These are phyloP conservation scores for Odiellus spinosus DNA, from an alignment of 2,888 invertebrate genomes.

Conservation along the genomic window DNA sequence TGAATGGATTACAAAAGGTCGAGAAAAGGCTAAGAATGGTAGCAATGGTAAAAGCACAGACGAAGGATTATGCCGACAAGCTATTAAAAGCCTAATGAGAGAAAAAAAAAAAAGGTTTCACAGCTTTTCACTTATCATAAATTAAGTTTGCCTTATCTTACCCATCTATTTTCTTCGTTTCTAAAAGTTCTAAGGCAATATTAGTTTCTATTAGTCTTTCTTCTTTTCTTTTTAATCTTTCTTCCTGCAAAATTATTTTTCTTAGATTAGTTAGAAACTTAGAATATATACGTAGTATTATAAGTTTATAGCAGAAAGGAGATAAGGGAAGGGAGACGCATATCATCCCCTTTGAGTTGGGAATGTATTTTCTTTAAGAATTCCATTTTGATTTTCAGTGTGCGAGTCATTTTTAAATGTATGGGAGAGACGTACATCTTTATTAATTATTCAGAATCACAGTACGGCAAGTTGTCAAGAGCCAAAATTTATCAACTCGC, in stretches of 20 bases:
- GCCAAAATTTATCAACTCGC: too few relatives aligned
- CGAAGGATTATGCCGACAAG: constrained; percentile 69
- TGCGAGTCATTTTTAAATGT: too few relatives aligned
- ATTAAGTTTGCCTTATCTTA: constrained; percentile 28
- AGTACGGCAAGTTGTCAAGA: too few relatives aligned
- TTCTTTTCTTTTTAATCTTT: constrained; percentile 9
- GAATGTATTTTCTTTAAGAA: too few relatives aligned
- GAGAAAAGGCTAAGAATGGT: constrained; percentile 58
- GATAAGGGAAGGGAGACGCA: too few relatives aligned
- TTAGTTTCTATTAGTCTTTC: constrained; percentile 15
- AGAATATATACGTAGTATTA: too few relatives aligned
- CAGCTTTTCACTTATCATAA: neutral
- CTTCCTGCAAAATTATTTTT: constrained; percentile 1
- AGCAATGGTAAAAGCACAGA: constrained; percentile 57
- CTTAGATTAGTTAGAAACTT: too few relatives aligned
- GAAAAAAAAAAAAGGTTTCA: neutral
- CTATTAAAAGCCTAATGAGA: constrained; percentile 36
- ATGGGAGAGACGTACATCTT: too few relatives aligned
- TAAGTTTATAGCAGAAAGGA: too few relatives aligned
- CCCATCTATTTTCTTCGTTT: constrained; percentile 42
- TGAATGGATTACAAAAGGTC: constrained; percentile 72
- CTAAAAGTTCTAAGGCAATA: constrained; percentile 19
- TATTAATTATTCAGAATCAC: too few relatives aligned
- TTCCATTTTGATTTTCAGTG: too few relatives aligned
- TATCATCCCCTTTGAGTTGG: too few relatives aligned